Percentiles rank a stretch among this genome's conserved stretches.
phyloP scores from a whole-genome alignment of 53 echinoderm and acorn worm genomes.

The Echinarachnius parma region DNA sequence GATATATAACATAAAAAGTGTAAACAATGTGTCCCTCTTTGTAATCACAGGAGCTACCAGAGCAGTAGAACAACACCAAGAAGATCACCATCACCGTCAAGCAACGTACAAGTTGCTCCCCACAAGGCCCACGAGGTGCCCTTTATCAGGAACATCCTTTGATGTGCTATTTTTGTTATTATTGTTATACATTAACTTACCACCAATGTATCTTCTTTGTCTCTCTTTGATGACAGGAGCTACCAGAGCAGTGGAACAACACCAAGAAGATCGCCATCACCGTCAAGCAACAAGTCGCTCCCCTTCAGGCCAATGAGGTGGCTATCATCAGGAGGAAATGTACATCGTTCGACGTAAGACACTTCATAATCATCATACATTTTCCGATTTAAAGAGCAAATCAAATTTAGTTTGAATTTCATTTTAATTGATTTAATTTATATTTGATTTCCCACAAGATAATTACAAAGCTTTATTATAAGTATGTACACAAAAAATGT shows the following conservation, averaged over 20 bases:
- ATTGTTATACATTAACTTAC: background rate
- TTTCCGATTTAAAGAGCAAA: too few relatives aligned
- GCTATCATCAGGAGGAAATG: slow-evolving; percentile 93
- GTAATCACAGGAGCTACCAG: slow-evolving; percentile 73
- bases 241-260: slow-evolving; percentile 99
- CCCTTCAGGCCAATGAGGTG: slow-evolving; percentile 97
- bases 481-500: too few relatives aligned
- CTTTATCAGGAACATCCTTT: slow-evolving; percentile 86
- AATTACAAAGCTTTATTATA: too few relatives aligned
- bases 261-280: slow-evolving; percentile 97
- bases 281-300: slow-evolving; percentile 97
- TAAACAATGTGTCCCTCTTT: too few relatives aligned
- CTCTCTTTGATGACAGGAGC: slow-evolving; percentile 52
- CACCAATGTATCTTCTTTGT: background rate
- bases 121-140: slow-evolving; percentile 96
- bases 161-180: too few relatives aligned
- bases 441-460: too few relatives aligned
- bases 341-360: slow-evolving; percentile 88
- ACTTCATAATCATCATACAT: background rate
- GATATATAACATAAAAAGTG: too few relatives aligned
- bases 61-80: slow-evolving; percentile 99
- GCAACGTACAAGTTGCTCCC: slow-evolving; percentile 96
- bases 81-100: slow-evolving; percentile 97
- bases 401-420: too few relatives aligned
- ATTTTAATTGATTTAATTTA: too few relatives aligned